These are phyloP conservation scores for Parnassius mnemosyne DNA, from an alignment of 2,888 invertebrate species.

Conservation along the genomic window DNA sequence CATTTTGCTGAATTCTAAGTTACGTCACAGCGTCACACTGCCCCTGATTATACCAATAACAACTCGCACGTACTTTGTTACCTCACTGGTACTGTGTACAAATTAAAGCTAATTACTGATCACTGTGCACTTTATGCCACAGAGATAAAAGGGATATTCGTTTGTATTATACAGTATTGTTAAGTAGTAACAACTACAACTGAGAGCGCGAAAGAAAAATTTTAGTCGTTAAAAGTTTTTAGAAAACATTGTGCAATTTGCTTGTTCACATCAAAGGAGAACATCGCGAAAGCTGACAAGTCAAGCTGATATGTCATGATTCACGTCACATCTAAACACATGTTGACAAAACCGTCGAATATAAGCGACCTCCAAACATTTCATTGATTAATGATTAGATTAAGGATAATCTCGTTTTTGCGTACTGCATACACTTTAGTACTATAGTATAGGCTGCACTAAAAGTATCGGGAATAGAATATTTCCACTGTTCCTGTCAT, in stretches of 20 bases:
- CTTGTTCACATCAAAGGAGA: not conserved
- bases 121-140: not conserved
- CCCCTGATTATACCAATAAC: slow-evolving; percentile 32
- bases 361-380: slow-evolving; percentile 2
- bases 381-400: slow-evolving; percentile 11
- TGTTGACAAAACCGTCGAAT: not conserved
- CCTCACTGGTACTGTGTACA: not conserved
- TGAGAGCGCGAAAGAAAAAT: not conserved
- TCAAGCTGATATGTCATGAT: not conserved
- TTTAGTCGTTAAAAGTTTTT: not conserved
- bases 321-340: not conserved
- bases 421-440: no score
- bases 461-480: no score
- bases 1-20: slow-evolving; percentile 63
- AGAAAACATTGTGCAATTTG: not conserved
- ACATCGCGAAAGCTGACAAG: not conserved
- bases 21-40: slow-evolving; percentile 54
- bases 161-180: not conserved
- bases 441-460: no score
- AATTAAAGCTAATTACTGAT: not conserved
- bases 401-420: not conserved
- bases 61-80: not conserved
- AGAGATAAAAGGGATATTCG: not conserved
- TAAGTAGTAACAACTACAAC: not conserved
- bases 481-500: no score